A percentile compares a stretch with the other conserved stretches of the same genome.
These are phyloP conservation scores for Cavia porcellus DNA, from an alignment of 2,113 vertebrate species.

Conservation along the genomic window DNA sequence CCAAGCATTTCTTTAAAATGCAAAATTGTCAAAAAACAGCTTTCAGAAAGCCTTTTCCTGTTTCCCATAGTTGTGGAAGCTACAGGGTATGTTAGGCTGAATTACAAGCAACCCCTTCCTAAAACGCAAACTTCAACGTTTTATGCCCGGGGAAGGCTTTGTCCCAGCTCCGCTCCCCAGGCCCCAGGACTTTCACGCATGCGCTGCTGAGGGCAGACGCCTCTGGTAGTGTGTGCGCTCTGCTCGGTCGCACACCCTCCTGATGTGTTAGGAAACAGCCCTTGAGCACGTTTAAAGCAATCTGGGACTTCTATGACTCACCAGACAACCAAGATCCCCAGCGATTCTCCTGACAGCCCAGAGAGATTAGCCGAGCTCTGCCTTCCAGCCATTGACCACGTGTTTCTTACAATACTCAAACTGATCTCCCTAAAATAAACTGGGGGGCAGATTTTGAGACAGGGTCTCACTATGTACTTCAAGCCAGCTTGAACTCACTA, in stretches of 20 bases:
- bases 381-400: background rate
- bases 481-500: background rate
- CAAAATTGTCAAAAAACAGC: background rate
- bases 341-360: background rate
- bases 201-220: background rate
- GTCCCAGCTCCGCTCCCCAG: background rate
- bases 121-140: constrained; percentile 44
- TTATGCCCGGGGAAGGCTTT: background rate
- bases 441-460: background rate
- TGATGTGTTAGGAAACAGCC: constrained; percentile 10
- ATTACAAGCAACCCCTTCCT: constrained; percentile 19
- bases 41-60: background rate
- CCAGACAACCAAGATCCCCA: constrained; percentile 40
- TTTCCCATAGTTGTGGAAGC: background rate
- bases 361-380: constrained; percentile 6
- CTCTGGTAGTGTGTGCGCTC: background rate
- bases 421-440: background rate
- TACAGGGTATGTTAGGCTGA: background rate
- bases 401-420: constrained; percentile 32
- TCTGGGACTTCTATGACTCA: constrained; percentile 48
- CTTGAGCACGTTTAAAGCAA: constrained; percentile 47
- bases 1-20: constrained; percentile 1
- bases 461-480: background rate
- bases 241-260: background rate
- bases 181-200: background rate